Conservation (phyloP, 2,888 invertebrate species). For the Boloria euphrosyne region DNA sequence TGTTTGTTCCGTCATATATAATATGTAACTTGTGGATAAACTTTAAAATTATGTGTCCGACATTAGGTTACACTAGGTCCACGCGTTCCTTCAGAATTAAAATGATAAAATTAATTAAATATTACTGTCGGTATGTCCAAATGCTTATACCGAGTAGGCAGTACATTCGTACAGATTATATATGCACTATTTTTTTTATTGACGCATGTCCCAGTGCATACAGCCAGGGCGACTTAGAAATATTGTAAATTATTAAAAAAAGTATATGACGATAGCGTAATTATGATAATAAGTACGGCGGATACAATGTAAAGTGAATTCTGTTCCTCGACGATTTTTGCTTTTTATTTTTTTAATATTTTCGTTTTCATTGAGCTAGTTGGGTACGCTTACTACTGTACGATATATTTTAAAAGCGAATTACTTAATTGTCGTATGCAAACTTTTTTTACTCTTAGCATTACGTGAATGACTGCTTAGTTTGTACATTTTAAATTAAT, state of each 20-base stretch:
- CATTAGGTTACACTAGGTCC: constrained; percentile 2
- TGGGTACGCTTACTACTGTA: constrained; percentile 79
- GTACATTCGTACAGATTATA: constrained; percentile 21
- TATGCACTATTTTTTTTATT: constrained; percentile 7
- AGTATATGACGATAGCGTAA: constrained; percentile 27
- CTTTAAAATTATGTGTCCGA: no score
- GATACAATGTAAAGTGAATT: constrained; percentile 57
- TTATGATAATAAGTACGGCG: constrained; percentile 28
- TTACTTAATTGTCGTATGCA: constrained; percentile 56
- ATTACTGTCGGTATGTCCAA: constrained; percentile 1
- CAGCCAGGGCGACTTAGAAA: constrained; percentile 42
- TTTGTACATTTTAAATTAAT: constrained; percentile 75
- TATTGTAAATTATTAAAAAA: constrained; percentile 47
- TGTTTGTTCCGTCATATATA: neutral
- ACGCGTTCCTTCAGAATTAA: constrained; percentile 7
- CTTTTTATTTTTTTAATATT: constrained; percentile 58
- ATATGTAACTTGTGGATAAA: no score
- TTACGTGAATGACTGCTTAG: constrained; percentile 81
- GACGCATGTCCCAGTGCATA: constrained; percentile 25
- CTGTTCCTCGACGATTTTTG: constrained; percentile 65
- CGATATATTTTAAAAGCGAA: constrained; percentile 63
- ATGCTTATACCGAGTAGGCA: neutral
- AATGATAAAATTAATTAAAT: neutral
- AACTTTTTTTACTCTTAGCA: constrained; percentile 65
- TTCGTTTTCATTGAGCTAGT: constrained; percentile 66